Percentiles rank a stretch among this genome's conserved stretches.
phyloP scores from a whole-genome alignment of 2,888 invertebrate genomes.

The Tribolium freemani region DNA sequence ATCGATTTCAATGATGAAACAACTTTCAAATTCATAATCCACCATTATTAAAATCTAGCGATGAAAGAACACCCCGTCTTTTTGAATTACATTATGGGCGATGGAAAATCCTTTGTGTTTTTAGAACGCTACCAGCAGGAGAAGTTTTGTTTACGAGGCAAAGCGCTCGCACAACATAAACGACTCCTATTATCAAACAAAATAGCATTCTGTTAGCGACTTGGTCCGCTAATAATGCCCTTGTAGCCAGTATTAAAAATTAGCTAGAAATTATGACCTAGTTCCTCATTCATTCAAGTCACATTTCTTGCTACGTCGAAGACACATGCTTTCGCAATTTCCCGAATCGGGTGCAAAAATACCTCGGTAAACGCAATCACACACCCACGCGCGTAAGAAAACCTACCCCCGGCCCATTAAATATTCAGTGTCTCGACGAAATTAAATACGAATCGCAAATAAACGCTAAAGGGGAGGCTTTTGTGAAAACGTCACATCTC shows the following conservation, averaged over 20 bases:
- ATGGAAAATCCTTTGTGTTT: background rate
- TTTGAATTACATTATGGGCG: background rate
- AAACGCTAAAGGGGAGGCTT: slow-evolving; percentile 7
- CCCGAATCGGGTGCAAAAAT: slow-evolving; percentile 4
- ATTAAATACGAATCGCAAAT: slow-evolving; percentile 38
- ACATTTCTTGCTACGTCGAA: background rate
- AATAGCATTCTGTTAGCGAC: slow-evolving; percentile 4
- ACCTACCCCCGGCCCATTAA: slow-evolving; percentile 16
- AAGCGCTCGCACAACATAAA: background rate
- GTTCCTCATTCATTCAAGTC: background rate
- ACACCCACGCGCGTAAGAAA: slow-evolving; percentile 1
- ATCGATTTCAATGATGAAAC: slow-evolving; percentile 20
- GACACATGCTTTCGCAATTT: slow-evolving; percentile 14
- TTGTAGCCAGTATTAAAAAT: background rate
- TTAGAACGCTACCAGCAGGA: background rate
- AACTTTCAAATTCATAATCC: slow-evolving; percentile 19
- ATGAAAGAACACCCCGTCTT: background rate
- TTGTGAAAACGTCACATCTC: slow-evolving; percentile 19
- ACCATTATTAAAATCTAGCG: slow-evolving; percentile 20
- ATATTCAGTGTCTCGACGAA: slow-evolving; percentile 29
- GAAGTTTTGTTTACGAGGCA: slow-evolving; percentile 3
- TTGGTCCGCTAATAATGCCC: background rate
- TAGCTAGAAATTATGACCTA: background rate
- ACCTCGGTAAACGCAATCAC: slow-evolving; percentile 18
- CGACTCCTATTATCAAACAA: background rate